Conservation (phyloP, 2,113 vertebrate genomes). For the Laterallus jamaicensis region DNA sequence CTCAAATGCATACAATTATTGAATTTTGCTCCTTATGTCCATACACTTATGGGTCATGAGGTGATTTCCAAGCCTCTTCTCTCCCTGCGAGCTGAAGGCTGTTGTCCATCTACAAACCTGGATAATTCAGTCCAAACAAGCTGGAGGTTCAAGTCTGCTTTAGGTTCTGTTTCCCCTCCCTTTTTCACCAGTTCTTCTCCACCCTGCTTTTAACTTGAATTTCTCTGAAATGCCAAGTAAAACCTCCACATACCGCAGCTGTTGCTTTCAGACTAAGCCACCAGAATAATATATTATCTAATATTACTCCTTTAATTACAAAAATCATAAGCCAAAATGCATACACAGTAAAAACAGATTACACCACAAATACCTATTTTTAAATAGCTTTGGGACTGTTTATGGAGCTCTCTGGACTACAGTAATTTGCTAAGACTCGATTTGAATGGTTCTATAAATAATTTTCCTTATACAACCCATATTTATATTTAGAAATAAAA, state of each 20-base stretch:
- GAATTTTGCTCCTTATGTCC: background rate
- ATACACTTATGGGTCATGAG: background rate
- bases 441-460: constrained; percentile 59
- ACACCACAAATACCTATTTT: constrained; percentile 62
- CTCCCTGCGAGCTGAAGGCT: background rate
- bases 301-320: constrained; percentile 70
- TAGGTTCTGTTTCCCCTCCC: background rate
- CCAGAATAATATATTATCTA: constrained; percentile 33
- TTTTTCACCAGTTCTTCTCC: background rate
- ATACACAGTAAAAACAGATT: constrained; percentile 61
- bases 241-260: background rate
- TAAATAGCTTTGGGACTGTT: constrained; percentile 46
- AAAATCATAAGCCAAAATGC: constrained; percentile 62
- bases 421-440: constrained; percentile 58
- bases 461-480: constrained; percentile 47
- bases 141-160: background rate
- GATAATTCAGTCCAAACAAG: background rate
- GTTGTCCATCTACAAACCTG: background rate
- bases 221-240: background rate
- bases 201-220: background rate
- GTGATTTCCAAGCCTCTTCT: background rate
- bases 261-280: constrained; percentile 10
- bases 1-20: background rate
- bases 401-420: constrained; percentile 45
- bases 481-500: constrained; percentile 72